These are phyloP conservation scores for Pangasius djambal DNA, from an alignment of 2,797 vertebrate genomes.

Conservation along the genomic window DNA sequence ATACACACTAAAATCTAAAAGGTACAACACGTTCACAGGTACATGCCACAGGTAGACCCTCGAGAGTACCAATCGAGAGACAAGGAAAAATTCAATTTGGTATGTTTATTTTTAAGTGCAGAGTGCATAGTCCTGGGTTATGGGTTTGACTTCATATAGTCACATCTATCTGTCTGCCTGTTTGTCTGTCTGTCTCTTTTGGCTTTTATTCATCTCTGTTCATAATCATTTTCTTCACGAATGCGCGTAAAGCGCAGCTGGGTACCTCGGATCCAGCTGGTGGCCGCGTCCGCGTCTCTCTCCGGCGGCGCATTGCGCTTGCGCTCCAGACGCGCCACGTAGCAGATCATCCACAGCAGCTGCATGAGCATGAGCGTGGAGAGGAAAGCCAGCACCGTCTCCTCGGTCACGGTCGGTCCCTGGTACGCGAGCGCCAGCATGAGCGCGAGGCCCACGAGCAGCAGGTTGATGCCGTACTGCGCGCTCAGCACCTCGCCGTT, in stretches of 20 bases:
- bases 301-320: conserved; percentile 76
- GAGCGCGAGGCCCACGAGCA: conserved; percentile 86
- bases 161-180: not conserved
- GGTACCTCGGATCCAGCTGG: conserved; percentile 90
- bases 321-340: conserved; percentile 82
- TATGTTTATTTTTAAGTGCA: not conserved
- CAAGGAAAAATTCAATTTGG: not conserved
- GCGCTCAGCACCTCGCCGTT: conserved; percentile 90
- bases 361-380: conserved; percentile 90
- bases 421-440: conserved; percentile 88
- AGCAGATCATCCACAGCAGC: conserved; percentile 96
- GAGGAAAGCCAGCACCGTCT: conserved; percentile 84
- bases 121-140: not conserved
- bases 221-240: not conserved
- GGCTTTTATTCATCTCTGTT: not conserved
- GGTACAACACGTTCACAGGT: not conserved
- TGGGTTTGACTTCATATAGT: not conserved
- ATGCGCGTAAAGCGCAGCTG: not conserved
- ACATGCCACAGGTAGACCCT: not conserved
- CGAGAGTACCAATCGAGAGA: not conserved
- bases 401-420: conserved; percentile 78
- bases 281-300: conserved; percentile 88
- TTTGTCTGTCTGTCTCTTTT: not conserved
- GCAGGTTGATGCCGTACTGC: conserved; percentile 91
- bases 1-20: not conserved